phyloP scores from a whole-genome alignment of 2,797 vertebrate species.

The Gymnothorax javanicus region DNA sequence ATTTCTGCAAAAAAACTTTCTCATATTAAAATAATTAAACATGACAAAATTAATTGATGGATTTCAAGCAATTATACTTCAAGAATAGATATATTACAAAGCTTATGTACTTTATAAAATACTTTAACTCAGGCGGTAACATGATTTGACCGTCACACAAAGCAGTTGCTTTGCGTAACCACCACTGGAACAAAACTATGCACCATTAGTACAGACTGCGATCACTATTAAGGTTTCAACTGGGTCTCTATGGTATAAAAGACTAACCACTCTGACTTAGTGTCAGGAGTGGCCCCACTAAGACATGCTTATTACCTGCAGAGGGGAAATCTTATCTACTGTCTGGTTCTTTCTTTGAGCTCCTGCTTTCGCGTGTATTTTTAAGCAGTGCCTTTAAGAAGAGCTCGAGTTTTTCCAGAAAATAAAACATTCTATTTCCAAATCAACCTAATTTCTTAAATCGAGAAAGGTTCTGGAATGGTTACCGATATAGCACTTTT shows the following conservation, averaged over 20 bases:
- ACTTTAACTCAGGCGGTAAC: neutral
- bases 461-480: neutral
- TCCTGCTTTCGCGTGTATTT: neutral
- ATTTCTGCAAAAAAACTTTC: no score
- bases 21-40: no score
- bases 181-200: neutral
- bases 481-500: no score
- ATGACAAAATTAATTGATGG: no score
- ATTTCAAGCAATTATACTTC: no score
- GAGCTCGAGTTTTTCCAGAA: neutral
- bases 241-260: neutral
- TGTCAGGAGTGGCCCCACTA: neutral
- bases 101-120: neutral
- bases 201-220: neutral
- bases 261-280: constrained; percentile 1
- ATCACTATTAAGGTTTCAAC: no score
- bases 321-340: neutral
- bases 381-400: neutral
- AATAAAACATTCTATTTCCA: neutral
- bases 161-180: neutral
- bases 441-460: neutral
- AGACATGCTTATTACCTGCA: neutral
- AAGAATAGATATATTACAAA: neutral
- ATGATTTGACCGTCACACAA: neutral
- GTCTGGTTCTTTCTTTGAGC: neutral